Percentiles rank a stretch among this genome's conserved stretches.
Conservation (phyloP, 2,888 invertebrate species). For the Volucella inanis region DNA sequence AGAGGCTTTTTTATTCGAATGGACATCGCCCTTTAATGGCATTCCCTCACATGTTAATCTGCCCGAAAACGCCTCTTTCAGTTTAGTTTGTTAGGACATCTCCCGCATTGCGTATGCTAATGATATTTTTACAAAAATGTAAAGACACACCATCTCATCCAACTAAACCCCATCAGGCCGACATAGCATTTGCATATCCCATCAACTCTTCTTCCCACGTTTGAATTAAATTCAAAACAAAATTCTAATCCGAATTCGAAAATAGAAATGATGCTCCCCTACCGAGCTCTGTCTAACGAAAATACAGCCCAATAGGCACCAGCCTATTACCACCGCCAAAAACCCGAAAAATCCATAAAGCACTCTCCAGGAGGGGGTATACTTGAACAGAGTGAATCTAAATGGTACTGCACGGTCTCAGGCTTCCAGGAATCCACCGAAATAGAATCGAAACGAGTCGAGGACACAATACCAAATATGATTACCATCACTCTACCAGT, state of each 20-base stretch:
- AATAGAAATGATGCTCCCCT: conserved; percentile 40
- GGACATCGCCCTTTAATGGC: too few relatives aligned
- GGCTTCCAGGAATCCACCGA: conserved; percentile 61
- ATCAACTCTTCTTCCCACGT: neutral
- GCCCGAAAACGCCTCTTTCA: too few relatives aligned
- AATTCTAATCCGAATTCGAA: conserved; percentile 4
- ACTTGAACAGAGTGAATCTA: conserved; percentile 40
- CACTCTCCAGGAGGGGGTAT: conserved; percentile 58
- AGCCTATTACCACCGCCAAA: conserved; percentile 26
- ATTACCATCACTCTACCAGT: conserved; percentile 1
- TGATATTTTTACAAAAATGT: too few relatives aligned
- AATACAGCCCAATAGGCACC: neutral
- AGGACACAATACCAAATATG: too few relatives aligned
- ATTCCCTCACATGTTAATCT: too few relatives aligned
- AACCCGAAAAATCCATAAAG: conserved; percentile 54
- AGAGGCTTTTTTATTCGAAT: too few relatives aligned
- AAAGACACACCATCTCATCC: too few relatives aligned
- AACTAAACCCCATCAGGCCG: too few relatives aligned
- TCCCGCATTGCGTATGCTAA: too few relatives aligned
- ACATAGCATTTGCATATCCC: conserved; percentile 11
- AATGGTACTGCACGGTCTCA: conserved; percentile 27
- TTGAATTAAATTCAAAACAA: conserved; percentile 16
- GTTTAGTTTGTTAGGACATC: too few relatives aligned
- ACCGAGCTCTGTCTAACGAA: neutral
- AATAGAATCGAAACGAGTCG: conserved; percentile 51